Conservation (phyloP, 2,113 vertebrate genomes). For the Petaurus breviceps region DNA sequence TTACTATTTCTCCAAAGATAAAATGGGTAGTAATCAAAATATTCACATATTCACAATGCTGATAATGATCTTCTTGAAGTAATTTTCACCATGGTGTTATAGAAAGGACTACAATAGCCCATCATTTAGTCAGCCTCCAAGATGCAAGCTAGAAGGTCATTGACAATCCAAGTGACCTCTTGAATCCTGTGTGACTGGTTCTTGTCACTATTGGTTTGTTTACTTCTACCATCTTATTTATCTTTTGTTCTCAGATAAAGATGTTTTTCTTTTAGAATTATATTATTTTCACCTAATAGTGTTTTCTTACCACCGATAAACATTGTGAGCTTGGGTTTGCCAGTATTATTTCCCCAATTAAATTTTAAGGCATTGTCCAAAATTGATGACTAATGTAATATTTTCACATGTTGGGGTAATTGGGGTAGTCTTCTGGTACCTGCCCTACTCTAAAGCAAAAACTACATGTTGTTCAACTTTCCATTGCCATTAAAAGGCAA, state of each 20-base stretch:
- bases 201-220: not conserved
- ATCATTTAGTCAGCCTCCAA: not conserved
- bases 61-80: not conserved
- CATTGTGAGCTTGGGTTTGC: not conserved
- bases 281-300: not conserved
- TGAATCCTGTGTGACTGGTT: not conserved
- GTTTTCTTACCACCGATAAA: not conserved
- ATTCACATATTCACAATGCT: not conserved
- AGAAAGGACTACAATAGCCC: not conserved
- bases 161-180: not conserved
- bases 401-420: constrained; percentile 46
- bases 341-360: not conserved
- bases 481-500: constrained; percentile 34
- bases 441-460: constrained; percentile 9
- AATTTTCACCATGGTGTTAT: not conserved
- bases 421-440: constrained; percentile 1
- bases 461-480: constrained; percentile 23
- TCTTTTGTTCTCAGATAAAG: not conserved
- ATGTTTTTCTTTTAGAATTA: not conserved
- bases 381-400: constrained; percentile 30
- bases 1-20: not conserved
- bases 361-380: constrained; percentile 37
- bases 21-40: not conserved
- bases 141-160: not conserved
- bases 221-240: not conserved